Base-by-base conservation (phyloP, 1,140 invertebrate species). In the Euschistus heros region DNA sequence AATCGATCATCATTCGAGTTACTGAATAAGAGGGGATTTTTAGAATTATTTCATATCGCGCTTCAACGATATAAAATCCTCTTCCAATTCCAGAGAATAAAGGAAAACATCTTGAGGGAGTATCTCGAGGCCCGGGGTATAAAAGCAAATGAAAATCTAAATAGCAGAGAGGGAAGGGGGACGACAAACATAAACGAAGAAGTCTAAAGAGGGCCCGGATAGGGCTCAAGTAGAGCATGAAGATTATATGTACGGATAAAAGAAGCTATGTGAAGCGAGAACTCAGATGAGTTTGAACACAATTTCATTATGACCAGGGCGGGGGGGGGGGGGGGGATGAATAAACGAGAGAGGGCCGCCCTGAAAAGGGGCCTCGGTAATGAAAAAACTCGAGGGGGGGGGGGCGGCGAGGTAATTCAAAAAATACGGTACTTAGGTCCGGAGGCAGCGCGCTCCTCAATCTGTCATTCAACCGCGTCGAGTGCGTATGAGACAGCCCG, bases 251-350 rank as follows among this genome's bases (percentile, higher is more conserved):
- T 18, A 61, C 17, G 50, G 55, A 37, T 54, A 52, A 67, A 57
- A n/a, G 42, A 64, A 61, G 37, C 55, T 65, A 33, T 47, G 0
- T 68, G 68, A 59, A 68, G 68, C 65, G 65, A 66, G 63, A 42
- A 46, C 22, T 63, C 64, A 59, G 37, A 52, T 37, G 52, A 18
- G 54, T 33, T 15, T 65, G 46, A 65, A 54, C 44, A 37, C 30
- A 27, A 27, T 22, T 47, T 63, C 26, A 42, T 63, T 26, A 37
- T 63, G 20, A 26, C n/a, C n/a, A 27, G 17, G 7, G 61, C 3
- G 8, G 8, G 42, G 30, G 22, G 22, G 14, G 42, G 37, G 17
- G 26, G 8, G 24, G 8, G 62, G 62, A 22, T 63, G 30, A 22
- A n/a, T n/a, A 54, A 54, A 54, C 18, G 24, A 54, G 18, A n/a